Evolutionary conservation across 2,113 vertebrate genomes (phyloP).

Genomic region (Puntigrus tetrazona): DNA sequence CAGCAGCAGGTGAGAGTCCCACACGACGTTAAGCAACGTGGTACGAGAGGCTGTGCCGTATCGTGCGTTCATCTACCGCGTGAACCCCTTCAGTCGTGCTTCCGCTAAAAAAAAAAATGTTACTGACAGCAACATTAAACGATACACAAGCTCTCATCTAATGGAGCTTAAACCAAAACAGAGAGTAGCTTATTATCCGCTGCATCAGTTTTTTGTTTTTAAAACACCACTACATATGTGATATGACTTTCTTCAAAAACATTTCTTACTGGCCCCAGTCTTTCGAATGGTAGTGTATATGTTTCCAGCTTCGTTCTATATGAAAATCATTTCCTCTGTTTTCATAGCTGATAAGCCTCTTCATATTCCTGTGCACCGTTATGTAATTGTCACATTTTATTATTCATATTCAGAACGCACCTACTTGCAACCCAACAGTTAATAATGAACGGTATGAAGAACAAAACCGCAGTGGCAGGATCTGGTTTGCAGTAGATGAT

Average conservation of each 20-base stretch:
- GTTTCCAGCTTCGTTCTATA: background rate
- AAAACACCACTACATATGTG: too few species aligned
- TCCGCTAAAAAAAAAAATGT: too few species aligned
- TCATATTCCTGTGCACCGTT: background rate
- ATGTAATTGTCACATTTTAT: background rate
- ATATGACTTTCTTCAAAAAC: background rate
- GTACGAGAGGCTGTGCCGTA: too few species aligned
- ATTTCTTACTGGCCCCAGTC: background rate
- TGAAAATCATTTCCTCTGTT: background rate
- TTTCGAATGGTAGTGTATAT: background rate
- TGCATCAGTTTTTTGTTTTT: too few species aligned
- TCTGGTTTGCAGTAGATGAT: background rate
- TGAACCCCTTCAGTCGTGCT: too few species aligned
- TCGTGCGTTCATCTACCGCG: too few species aligned
- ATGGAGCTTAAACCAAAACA: too few species aligned
- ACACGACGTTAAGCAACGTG: too few species aligned
- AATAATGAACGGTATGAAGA: background rate
- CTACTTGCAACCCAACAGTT: background rate
- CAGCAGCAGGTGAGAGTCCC: constrained; percentile 99
- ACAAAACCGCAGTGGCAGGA: background rate
- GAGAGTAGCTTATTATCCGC: too few species aligned
- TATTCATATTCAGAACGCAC: background rate
- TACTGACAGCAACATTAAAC: too few species aligned
- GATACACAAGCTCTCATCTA: too few species aligned
- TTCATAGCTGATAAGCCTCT: background rate